Conservation (phyloP, 2,797 vertebrate genomes). For the Moxostoma hubbsi region DNA sequence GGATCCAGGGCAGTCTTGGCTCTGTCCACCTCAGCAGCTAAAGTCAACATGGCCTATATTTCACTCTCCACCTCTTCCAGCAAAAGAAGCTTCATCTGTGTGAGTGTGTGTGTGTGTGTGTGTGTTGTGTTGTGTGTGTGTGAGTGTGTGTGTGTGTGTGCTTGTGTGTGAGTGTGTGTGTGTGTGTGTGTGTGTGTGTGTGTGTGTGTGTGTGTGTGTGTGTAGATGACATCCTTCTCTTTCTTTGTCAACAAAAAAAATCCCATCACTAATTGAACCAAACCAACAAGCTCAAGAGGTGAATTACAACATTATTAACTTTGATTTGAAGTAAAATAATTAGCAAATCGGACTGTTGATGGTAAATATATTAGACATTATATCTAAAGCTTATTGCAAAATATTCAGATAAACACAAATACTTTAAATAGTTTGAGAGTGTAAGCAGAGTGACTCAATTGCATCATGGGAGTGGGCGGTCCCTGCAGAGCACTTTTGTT, state of each 20-base stretch:
- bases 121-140: conserved; percentile 26
- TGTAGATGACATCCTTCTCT: conserved; percentile 14
- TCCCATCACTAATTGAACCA: not conserved
- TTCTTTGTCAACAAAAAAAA: conserved; percentile 26
- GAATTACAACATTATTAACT: too few relatives aligned
- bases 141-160: conserved; percentile 19
- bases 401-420: too few relatives aligned
- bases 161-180: conserved; percentile 24
- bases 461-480: too few relatives aligned
- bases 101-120: not conserved
- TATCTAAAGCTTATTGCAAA: too few relatives aligned
- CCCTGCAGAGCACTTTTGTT: too few relatives aligned
- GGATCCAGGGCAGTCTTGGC: conserved; percentile 65
- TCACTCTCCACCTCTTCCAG: conserved; percentile 65
- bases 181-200: conserved; percentile 25
- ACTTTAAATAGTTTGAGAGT: too few relatives aligned
- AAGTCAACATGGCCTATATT: conserved; percentile 70
- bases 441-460: too few relatives aligned
- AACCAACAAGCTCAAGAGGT: too few relatives aligned
- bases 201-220: conserved; percentile 25
- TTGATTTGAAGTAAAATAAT: too few relatives aligned
- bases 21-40: conserved; percentile 63
- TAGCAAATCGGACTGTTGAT: too few relatives aligned
- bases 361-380: too few relatives aligned
- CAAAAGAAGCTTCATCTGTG: conserved; percentile 14